Evolutionary conservation across 2,888 invertebrate species (phyloP), one percentile per base, ranked within the genome.

Genomic region (Nephrotoma appendiculata): DNA sequence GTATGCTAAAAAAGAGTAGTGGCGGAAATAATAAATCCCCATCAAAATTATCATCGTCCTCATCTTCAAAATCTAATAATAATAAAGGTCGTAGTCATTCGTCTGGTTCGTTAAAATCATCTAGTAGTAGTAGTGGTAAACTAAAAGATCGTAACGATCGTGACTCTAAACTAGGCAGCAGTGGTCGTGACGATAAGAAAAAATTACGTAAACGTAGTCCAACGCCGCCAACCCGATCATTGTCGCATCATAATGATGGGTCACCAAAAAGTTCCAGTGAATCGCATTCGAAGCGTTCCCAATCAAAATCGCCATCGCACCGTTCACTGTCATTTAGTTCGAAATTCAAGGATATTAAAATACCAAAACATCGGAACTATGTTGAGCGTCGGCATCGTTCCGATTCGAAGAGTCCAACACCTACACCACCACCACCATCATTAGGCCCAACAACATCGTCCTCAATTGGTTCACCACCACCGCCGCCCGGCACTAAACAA

Each of bases 311-410:
- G 41, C 83, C 85, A 19, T 86, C 86, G 9, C 71, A 86, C 15
- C 85, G 45, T 43, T 44, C 44, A 31, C 12, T 6, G 19, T 83
- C 83, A 7, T 41, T n/a, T 57, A 86, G 41, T 41, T 44, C 83
- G 42, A 87, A 86, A 41, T 94, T 94, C 91, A 94, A 94, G 90
- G 94, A 93, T 89, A 91, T 93, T 71, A 93, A 93, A 89, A 92
- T 92, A 88, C 93, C 92, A 90, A 93, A 93, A 91, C 93, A 93
- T 89, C 92, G 94, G 87, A 94, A 94, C 90, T 95, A 95, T 92
- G 93, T 95, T 90, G 71, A 71, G 9, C 92, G 95, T 87, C 92
- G 95, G 87, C 95, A 95, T 90, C 92, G 93, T 88, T 93, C 94
- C 88, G 92, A 92, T 88, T 94, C 93, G 42, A 92, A 93, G 89